These are phyloP conservation scores for Centropus bengalensis DNA, from an alignment of 2,113 vertebrate genomes.

Conservation along the genomic window DNA sequence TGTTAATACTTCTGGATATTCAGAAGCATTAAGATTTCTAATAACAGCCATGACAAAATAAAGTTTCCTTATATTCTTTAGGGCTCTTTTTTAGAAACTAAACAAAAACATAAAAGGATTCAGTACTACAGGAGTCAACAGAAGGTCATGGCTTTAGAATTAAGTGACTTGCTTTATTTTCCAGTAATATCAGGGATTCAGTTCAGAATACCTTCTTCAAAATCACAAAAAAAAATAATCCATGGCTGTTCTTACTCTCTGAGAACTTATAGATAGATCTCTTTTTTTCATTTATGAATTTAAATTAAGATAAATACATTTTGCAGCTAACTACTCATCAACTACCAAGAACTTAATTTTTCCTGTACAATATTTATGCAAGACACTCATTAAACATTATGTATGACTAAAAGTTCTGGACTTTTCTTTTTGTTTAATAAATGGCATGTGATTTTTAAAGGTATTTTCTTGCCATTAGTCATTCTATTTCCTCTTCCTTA, in stretches of 20 bases:
- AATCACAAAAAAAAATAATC: not conserved
- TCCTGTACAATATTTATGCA: not conserved
- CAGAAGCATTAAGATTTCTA: not conserved
- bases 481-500: constrained; percentile 16
- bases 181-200: not conserved
- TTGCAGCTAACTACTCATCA: not conserved
- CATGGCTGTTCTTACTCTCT: not conserved
- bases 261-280: not conserved
- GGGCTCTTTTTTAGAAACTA: not conserved
- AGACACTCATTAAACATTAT: not conserved
- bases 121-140: not conserved
- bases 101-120: not conserved
- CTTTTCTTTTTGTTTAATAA: not conserved
- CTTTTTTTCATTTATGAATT: not conserved
- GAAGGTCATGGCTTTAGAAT: not conserved
- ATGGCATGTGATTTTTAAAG: not conserved
- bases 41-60: not conserved
- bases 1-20: not conserved
- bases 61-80: not conserved
- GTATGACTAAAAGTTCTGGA: not conserved
- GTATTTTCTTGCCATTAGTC: not conserved
- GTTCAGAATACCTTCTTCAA: not conserved
- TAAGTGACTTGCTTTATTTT: not conserved
- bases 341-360: not conserved
- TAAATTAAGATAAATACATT: not conserved